Evolutionary conservation across 2,113 vertebrate genomes (phyloP), one percentile per base, ranked within the genome.

Genomic region (Saguinus midas): DNA sequence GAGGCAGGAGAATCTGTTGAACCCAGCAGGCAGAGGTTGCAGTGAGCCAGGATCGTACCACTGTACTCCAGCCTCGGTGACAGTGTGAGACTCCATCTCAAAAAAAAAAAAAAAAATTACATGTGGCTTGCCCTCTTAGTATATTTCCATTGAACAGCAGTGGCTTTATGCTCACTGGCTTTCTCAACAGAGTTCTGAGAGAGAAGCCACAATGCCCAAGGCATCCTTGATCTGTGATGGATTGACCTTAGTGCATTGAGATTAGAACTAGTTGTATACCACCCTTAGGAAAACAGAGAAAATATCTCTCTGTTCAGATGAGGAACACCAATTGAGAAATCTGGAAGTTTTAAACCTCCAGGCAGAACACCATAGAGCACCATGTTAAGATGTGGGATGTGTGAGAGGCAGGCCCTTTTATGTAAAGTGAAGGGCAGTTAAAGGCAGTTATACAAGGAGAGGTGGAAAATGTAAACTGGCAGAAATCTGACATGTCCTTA

Each of bases 131-230:
- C 8, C 35, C 55, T 94, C 20, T 95, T 29, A 82, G 25, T 87
- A 8, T 85, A 66, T 87, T 94, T 97, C 78, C 96, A 0, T 87
- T 55, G 16, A 50, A 84, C 13, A 78, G 64, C 40, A 72, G 18
- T 80, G 21, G 20, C 68, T 72, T 94, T 96, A 85, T 94, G 68
- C 93, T 95, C 55, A 91, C 52, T 66, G 80, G 25, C 81, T 95
- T 94, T 88, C 40, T 95, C 78, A 66, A 7, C 12, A 86, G 61
- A 3, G 10, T 93, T 87, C 78, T 9, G 21, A 48, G 82, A 89
- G 37, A 92, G 88, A 94, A 95, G 16, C 14, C 40, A 25, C 35
- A 68, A 58, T 94, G 43, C 68, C 66, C n/a, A 92, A 73, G 66
- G 84, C 61, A n/a, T 87, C 61, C 5, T 9, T 58, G 13, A 84